Percentiles rank a stretch among this genome's conserved stretches.
phyloP scores from a whole-genome alignment of 2,888 invertebrate genomes.

The Cabera pusaria region DNA sequence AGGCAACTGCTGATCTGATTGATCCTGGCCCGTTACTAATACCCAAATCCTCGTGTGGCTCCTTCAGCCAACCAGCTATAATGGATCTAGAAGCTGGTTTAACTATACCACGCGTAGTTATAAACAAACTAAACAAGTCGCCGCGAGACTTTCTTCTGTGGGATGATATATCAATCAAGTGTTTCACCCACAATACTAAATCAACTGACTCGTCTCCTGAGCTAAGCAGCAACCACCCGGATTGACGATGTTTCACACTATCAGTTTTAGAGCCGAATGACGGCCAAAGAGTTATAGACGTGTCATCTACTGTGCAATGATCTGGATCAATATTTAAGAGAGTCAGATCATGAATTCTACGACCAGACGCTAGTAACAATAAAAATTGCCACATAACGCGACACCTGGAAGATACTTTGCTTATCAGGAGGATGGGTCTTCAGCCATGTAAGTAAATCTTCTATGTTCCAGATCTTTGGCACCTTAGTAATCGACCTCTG shows the following conservation, averaged over 20 bases:
- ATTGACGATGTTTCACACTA: not conserved
- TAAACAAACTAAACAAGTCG: constrained; percentile 3
- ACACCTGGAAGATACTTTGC: constrained; percentile 2
- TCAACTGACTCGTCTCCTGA: not conserved
- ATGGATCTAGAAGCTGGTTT: not conserved
- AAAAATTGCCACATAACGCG: constrained; percentile 1
- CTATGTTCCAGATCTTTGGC: not conserved
- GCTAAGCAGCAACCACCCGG: not conserved
- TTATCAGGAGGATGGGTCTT: not conserved
- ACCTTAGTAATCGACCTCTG: too few species aligned
- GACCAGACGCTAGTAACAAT: constrained; percentile 1
- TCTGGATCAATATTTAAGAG: constrained; percentile 2
- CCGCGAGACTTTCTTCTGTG: not conserved
- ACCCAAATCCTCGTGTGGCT: too few species aligned
- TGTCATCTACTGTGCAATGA: not conserved
- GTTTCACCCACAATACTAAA: not conserved
- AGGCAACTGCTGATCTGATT: constrained; percentile 4
- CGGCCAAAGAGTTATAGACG: not conserved
- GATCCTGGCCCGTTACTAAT: not conserved
- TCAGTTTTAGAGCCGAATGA: constrained; percentile 1
- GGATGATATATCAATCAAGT: not conserved
- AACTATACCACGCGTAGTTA: not conserved
- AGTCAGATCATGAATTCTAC: not conserved
- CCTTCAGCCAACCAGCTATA: constrained; percentile 1
- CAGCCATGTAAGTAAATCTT: constrained; percentile 1